These are phyloP conservation scores for Clarias laeviceps DNA, from an alignment of 2,797 vertebrate species.

Conservation along the genomic window DNA sequence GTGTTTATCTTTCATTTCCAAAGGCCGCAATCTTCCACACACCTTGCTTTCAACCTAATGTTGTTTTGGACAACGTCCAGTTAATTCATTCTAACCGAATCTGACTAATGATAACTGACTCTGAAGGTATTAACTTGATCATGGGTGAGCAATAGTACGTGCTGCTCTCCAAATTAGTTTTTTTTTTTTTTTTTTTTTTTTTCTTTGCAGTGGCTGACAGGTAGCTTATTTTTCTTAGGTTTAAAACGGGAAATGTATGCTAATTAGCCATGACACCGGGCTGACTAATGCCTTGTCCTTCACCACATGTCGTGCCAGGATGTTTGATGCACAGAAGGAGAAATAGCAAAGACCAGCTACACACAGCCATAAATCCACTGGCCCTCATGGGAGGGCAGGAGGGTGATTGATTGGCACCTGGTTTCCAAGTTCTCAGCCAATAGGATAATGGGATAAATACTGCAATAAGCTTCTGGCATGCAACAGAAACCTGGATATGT, in stretches of 20 bases:
- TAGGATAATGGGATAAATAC: constrained; percentile 33
- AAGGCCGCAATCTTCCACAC: background rate
- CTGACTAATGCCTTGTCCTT: constrained; percentile 51
- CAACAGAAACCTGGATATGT: constrained; percentile 25
- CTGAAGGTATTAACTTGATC: constrained; percentile 57
- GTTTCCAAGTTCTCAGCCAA: constrained; percentile 38
- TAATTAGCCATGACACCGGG: constrained; percentile 56
- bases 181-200: constrained; percentile 40
- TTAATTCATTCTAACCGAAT: constrained; percentile 53
- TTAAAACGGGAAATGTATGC: constrained; percentile 49
- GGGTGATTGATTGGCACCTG: constrained; percentile 49
- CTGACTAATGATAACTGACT: constrained; percentile 60
- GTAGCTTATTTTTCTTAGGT: constrained; percentile 57
- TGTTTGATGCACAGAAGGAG: constrained; percentile 41
- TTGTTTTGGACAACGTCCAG: constrained; percentile 52
- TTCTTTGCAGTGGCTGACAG: constrained; percentile 35
- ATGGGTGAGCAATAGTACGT: constrained; percentile 42
- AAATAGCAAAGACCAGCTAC: constrained; percentile 34
- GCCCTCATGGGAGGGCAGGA: background rate
- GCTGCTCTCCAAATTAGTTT: constrained; percentile 48
- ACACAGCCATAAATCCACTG: constrained; percentile 37
- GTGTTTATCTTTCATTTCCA: constrained; percentile 35
- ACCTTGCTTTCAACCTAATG: constrained; percentile 23
- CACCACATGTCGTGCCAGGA: constrained; percentile 29
- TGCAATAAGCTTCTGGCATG: constrained; percentile 20